Base-by-base conservation (phyloP, 2,113 vertebrate genomes). In the Casuarius casuarius region DNA sequence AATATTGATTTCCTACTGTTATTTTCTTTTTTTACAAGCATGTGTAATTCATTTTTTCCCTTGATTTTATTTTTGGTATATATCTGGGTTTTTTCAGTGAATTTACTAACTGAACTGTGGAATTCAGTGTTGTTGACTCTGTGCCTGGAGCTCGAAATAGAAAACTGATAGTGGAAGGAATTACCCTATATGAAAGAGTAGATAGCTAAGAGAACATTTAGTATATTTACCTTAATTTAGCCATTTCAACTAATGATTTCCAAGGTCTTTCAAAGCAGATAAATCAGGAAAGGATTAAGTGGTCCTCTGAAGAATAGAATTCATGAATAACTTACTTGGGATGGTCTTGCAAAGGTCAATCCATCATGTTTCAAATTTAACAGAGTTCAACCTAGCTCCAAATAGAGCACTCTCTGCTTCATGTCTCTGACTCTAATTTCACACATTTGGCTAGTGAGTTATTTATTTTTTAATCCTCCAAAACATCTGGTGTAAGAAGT, bases 101-200 rank as follows among this genome's bases (percentile, higher is more conserved):
- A 78, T 92, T 89, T 74, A 88, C 33, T 89, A 97, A 94, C 58
- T 94, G 90, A 97, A 72, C 61, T 96, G 81, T 96, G 83, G 84
- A 97, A 95, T 96, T 96, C 93, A 80, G n/a, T 77, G 77, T 82
- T 84, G 61, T 74, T 94, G 72, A 94, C 29, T 76, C 18, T 54
- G 22, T 92, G 81, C 66, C 67, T 95, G 54, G 65, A 85, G 75
- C 48, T 73, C 12, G 75, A 63, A 85, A 70, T 9, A 78, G 8
- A 90, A 26, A 19, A 23, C 9, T 3, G 38, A n/a, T 56, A 83
- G 51, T 17, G 17, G 46, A 94, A 95, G 76, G 56, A 96, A 78
- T 12, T 77, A 72, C 58, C 31, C 12, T 56, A n/a, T 84, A 87
- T 51, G 29, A 97, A 97, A 87, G 68, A 90, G 28, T 40, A 5